phyloP scores from a whole-genome alignment of 2,113 vertebrate species.

The Dipodomys ordii region DNA sequence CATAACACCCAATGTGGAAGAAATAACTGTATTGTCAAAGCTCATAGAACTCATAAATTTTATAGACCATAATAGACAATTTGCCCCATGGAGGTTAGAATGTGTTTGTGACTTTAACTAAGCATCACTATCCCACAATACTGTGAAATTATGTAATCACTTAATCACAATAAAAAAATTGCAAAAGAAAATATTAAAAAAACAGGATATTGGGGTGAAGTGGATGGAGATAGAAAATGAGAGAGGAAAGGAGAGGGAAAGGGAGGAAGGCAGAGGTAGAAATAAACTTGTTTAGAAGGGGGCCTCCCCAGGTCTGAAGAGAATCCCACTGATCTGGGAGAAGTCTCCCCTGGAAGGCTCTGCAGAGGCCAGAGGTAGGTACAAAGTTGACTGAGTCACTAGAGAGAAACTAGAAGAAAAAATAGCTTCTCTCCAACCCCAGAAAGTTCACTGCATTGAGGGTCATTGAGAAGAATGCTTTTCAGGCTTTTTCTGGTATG shows the following conservation, averaged over 20 bases:
- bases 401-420: neutral
- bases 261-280: neutral
- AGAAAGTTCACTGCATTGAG: neutral
- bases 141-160: no score
- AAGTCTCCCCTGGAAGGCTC: neutral
- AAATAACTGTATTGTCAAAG: no score
- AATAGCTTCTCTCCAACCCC: neutral
- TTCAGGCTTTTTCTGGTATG: no score
- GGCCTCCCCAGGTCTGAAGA: neutral
- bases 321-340: neutral
- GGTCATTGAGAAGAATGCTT: neutral
- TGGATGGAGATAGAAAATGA: neutral
- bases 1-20: no score
- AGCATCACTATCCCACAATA: no score
- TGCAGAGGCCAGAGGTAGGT: neutral
- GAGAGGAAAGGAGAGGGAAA: neutral
- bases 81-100: no score
- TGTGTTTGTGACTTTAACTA: no score
- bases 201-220: no score
- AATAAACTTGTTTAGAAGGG: conserved; percentile 12
- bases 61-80: no score
- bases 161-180: no score
- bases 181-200: no score
- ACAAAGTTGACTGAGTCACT: conserved; percentile 37
- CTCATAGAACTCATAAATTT: no score